phyloP scores from a whole-genome alignment of 2,797 vertebrate genomes.

The Mareca penelope region DNA sequence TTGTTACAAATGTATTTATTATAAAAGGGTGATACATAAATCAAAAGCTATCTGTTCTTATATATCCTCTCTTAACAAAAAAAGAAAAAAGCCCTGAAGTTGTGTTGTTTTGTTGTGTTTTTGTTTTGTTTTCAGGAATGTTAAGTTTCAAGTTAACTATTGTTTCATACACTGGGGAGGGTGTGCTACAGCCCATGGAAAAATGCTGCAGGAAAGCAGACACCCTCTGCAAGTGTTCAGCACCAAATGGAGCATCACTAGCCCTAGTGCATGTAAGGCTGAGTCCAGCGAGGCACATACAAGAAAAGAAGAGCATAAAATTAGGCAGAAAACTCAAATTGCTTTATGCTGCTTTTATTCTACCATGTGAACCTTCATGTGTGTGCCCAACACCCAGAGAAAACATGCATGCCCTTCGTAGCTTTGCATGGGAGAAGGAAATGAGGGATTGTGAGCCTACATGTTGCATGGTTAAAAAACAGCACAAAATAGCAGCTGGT shows the following conservation, averaged over 20 bases:
- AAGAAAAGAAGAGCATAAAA: background rate
- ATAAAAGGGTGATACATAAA: conserved; percentile 68
- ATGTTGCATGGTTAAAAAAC: background rate
- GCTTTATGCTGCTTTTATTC: background rate
- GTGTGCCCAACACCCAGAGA: background rate
- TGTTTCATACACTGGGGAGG: background rate
- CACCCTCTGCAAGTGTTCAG: background rate
- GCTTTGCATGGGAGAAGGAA: background rate
- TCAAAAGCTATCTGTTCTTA: conserved; percentile 50
- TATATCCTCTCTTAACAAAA: background rate
- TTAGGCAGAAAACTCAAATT: background rate
- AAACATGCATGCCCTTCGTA: rapidly evolving
- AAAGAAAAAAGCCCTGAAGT: background rate
- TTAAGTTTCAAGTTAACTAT: background rate
- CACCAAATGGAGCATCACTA: background rate
- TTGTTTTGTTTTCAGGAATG: background rate
- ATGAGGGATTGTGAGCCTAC: background rate
- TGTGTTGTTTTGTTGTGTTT: too few species aligned
- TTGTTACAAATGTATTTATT: conserved; percentile 72
- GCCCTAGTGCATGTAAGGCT: background rate
- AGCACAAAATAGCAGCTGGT: background rate
- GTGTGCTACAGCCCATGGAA: background rate
- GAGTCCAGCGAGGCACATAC: background rate
- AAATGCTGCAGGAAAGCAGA: background rate
- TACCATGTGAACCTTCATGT: background rate